Base-by-base conservation (phyloP, 2,888 invertebrate species). In the Tolmerus cingulatus region DNA sequence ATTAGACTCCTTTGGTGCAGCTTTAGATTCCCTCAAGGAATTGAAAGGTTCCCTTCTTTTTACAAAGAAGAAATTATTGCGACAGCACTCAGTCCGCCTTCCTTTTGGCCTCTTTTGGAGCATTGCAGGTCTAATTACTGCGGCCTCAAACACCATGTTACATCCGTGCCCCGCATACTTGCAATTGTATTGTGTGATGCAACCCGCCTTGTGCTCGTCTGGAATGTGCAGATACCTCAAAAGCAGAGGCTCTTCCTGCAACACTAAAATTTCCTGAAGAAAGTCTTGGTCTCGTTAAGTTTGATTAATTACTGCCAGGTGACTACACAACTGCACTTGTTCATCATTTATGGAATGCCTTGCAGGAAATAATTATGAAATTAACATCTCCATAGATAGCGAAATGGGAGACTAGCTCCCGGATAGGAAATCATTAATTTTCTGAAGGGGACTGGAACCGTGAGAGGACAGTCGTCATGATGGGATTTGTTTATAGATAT, bases 321-420 rank as follows among this genome's bases (percentile, higher is more conserved):
- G 55, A 55, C 30, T 81, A 55, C 81, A 55, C n/a, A 30, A 30
- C 51, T 55, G 55, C 81, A 81, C 51, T 81, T 55, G 30, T 55
- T 51, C 81, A 55, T 55, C 81, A 81, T 81, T 81, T 81, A 51
- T 81, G 30, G 55, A 81, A 30, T 27, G 19, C 81, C 23, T 55
- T 55, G 51, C 51, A 51, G 81, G 81, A 81, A 81, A 81, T 81
- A 81, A 81, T 81, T 81, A 81, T 55, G 34, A 81, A 81, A 81
- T 81, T 81, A 81, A 81, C 81, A 81, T 81, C 30, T 81, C 55
- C 51, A 34, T 46, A 27, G 79, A 66, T 66, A 66, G 66, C 66
- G 66, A 23, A 66, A 23, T 51, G 51, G 66, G 66, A 66, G 66
- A 66, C 66, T 23, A 23, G 66, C 23, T 66, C 66, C 27, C 66